Evolutionary conservation across 2,888 invertebrate genomes (phyloP), one percentile per base, ranked within the genome.

Genomic region (Capitulum mitella): DNA sequence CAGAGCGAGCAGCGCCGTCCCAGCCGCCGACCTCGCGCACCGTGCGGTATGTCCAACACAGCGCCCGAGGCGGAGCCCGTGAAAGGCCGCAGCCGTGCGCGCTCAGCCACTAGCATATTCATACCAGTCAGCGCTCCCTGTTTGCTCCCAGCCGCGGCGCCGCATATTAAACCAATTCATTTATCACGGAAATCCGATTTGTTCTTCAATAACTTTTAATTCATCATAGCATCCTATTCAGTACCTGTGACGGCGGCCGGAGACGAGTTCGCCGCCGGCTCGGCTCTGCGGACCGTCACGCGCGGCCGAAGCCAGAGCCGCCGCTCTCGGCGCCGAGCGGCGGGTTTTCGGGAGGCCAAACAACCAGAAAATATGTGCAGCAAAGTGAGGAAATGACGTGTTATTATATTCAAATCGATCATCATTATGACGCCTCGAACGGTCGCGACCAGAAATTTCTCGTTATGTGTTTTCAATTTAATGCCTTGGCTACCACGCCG

Each of bases 391-490:
- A 64, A 64, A 64, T 64, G 64, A 64, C 64, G 32, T 29, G 64
- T 64, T 64, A 64, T 64, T 64, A 64, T 34, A 64, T 64, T 5
- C 10, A 34, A 64, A 64, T 34, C 64, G 0, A 34, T 64, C 64
- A 64, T 64, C 34, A 64, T 64, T 64, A 64, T 16, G 34, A 34
- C 64, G 34, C 64, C 64, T 34, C 16, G 29, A 5, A 10, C 34
- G 64, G 64, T 64, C 34, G 64, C 19, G 32, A 19, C 34, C 64
- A 16, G 26, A 26, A 34, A 32, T 64, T 34, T 64, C 32, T 32
- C 64, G 64, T 64, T 34, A 64, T 64, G 64, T 64, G 64, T 64
- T 64, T 64, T 64, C 64, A 34, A 34, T 64, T 64, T 64, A 64
- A 64, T 64, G 64, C 34, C 34, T 34, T 64, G 34, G 34, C 34